Conservation (phyloP, 2,113 vertebrate species). For the Microtus ochrogaster region DNA sequence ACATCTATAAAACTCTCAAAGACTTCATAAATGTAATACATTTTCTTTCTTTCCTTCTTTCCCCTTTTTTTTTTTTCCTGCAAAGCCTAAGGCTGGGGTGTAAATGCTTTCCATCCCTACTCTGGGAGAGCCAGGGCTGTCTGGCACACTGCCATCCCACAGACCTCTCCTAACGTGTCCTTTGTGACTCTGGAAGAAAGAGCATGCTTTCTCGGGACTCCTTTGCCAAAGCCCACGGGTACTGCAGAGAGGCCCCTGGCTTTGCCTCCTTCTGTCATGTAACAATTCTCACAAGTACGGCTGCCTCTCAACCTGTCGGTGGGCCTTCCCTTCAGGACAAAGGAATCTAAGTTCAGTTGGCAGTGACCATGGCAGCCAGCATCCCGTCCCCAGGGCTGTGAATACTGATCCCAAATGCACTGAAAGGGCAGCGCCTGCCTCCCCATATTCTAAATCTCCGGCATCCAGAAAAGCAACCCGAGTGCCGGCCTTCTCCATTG, state of each 20-base stretch:
- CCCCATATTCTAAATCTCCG: background rate
- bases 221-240: background rate
- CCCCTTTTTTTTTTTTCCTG: background rate
- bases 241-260: background rate
- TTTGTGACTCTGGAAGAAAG: background rate
- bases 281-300: background rate
- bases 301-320: accelerated
- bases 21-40: background rate
- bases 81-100: background rate
- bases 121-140: background rate
- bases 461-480: background rate
- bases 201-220: background rate
- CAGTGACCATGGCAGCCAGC: accelerated
- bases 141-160: background rate
- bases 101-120: too few species aligned
- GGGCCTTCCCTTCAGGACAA: background rate
- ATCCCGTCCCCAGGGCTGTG: background rate
- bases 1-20: background rate
- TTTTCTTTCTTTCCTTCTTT: background rate
- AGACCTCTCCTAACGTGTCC: accelerated
- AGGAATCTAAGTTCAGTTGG: too few species aligned
- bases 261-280: background rate
- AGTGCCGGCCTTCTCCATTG: background rate
- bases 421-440: background rate
- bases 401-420: too few species aligned